Conservation (phyloP, 1,140 invertebrate genomes). For the Drosophila eugracilis region DNA sequence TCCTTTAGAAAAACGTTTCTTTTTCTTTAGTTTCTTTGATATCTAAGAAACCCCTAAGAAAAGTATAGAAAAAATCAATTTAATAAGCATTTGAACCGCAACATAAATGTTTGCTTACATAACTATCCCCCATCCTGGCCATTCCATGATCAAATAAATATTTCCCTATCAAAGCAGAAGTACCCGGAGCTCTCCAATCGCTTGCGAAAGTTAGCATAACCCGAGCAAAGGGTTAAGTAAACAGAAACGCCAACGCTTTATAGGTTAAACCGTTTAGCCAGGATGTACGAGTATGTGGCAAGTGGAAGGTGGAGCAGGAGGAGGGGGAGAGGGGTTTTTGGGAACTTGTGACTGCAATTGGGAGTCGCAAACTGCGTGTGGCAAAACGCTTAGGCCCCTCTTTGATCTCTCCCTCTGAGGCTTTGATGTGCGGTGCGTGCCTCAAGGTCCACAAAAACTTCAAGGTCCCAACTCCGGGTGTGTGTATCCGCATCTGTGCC, state of each 20-base stretch:
- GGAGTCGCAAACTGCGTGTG: conserved; percentile 69
- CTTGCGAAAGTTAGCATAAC: conserved; percentile 37
- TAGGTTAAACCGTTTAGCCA: conserved; percentile 77
- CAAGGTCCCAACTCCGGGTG: conserved; percentile 63
- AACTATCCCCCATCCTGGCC: conserved; percentile 6
- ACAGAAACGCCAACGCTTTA: conserved; percentile 54
- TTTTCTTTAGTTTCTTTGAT: not conserved
- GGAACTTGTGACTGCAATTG: conserved; percentile 61
- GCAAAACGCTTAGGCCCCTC: conserved; percentile 48
- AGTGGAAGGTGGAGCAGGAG: conserved; percentile 6
- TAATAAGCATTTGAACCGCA: not conserved
- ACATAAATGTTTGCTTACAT: not conserved
- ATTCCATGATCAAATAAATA: conserved; percentile 31
- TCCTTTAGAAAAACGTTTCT: too few species aligned
- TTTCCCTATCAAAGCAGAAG: conserved; percentile 13
- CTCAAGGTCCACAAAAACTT: conserved; percentile 79
- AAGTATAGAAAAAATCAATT: not conserved
- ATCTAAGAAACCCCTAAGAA: not conserved
- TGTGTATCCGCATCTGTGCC: conserved; percentile 24
- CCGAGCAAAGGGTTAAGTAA: conserved; percentile 44
- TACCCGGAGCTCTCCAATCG: conserved; percentile 13
- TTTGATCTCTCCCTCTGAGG: conserved; percentile 65
- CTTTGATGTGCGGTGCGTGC: conserved; percentile 57
- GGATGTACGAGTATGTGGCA: conserved; percentile 48
- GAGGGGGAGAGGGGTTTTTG: conserved; percentile 18